These are phyloP conservation scores for Cistogaster globosa DNA, from an alignment of 2,888 invertebrate genomes.

Conservation along the genomic window DNA sequence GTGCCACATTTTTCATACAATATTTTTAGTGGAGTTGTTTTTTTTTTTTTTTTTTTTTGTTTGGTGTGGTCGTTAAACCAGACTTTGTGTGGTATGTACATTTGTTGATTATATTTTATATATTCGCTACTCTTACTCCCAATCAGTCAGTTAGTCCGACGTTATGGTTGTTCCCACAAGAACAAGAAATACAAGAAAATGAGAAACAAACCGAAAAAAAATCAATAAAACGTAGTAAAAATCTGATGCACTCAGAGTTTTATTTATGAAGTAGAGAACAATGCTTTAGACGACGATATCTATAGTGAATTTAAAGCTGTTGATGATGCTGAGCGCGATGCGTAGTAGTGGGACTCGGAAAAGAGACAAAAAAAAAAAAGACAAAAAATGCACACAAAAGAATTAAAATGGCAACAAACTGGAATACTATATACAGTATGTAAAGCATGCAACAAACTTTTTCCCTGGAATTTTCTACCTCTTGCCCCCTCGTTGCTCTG, in stretches of 20 bases:
- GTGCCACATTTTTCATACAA: constrained; percentile 55
- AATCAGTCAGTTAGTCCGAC: constrained; percentile 7
- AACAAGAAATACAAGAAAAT: constrained; percentile 44
- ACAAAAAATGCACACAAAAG: constrained; percentile 2
- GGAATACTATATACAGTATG: constrained; percentile 68
- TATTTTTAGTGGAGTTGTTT: constrained; percentile 9
- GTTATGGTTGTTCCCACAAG: constrained; percentile 48
- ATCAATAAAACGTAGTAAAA: constrained; percentile 72
- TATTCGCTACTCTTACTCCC: constrained; percentile 31
- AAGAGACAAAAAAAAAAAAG: constrained; percentile 33
- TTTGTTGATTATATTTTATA: constrained; percentile 42
- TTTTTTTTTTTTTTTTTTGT: constrained; percentile 9
- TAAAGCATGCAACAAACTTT: constrained; percentile 74
- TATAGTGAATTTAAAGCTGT: constrained; percentile 32
- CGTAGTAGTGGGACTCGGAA: constrained; percentile 60
- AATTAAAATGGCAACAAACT: constrained; percentile 56
- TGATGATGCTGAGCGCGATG: constrained; percentile 40
- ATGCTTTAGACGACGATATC: constrained; percentile 5
- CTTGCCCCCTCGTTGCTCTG: constrained; percentile 46
- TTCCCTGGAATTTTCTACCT: constrained; percentile 61
- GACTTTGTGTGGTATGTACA: constrained; percentile 52
- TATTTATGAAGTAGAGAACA: constrained; percentile 31
- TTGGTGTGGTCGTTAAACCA: constrained; percentile 62
- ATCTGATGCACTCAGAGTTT: constrained; percentile 61
- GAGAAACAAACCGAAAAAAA: constrained; percentile 39